These are phyloP conservation scores for Tethea ocularis DNA, from an alignment of 2,888 invertebrate genomes.

Conservation along the genomic window DNA sequence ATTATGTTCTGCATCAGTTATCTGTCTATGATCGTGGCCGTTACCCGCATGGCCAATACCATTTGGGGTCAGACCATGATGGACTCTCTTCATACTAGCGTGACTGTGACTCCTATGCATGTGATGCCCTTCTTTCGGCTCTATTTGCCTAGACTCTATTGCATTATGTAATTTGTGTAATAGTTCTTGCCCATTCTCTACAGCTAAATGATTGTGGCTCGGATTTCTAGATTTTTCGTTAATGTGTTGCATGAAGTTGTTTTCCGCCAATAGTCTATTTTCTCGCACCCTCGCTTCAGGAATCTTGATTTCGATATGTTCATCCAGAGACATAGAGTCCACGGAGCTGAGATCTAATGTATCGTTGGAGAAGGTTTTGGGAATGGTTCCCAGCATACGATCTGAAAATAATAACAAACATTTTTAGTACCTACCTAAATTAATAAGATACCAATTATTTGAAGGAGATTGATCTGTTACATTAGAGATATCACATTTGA, in stretches of 20 bases:
- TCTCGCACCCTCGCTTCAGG: constrained; percentile 78
- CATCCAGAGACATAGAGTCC: constrained; percentile 84
- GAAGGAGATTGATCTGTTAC: too few relatives aligned
- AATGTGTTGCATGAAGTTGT: constrained; percentile 74
- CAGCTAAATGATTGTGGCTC: constrained; percentile 69
- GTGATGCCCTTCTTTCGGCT: constrained; percentile 52
- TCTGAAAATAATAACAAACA: constrained; percentile 51
- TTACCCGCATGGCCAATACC: constrained; percentile 65
- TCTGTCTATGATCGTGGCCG: constrained; percentile 65
- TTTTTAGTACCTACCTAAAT: not conserved
- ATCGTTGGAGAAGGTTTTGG: constrained; percentile 84
- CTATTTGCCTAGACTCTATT: constrained; percentile 15
- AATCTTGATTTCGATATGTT: constrained; percentile 85
- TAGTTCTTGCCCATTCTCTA: constrained; percentile 62
- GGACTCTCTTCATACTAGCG: constrained; percentile 68
- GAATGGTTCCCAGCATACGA: constrained; percentile 78
- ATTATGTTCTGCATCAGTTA: constrained; percentile 48
- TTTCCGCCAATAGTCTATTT: constrained; percentile 77
- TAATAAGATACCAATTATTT: too few relatives aligned
- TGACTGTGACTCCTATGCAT: constrained; percentile 77
- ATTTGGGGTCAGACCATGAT: constrained; percentile 66
- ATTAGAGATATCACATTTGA: too few relatives aligned
- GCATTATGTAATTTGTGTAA: constrained; percentile 40
- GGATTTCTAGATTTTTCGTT: constrained; percentile 69
- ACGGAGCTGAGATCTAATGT: constrained; percentile 85